phyloP scores from a whole-genome alignment of 2,888 invertebrate genomes.

The Nysson spinosus region DNA sequence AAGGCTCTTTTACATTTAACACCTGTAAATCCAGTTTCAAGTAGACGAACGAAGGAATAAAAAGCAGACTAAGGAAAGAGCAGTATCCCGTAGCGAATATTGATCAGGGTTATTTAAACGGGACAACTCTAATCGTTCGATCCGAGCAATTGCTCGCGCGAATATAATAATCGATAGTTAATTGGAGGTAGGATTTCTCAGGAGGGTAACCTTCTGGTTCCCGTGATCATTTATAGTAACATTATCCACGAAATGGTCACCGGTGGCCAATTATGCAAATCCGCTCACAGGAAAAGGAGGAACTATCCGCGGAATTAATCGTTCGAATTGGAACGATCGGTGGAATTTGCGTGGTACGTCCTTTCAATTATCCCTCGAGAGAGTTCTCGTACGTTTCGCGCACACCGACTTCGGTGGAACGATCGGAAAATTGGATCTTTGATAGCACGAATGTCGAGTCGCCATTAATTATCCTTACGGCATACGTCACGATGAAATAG shows the following conservation, averaged over 20 bases:
- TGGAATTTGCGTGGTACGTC: not conserved
- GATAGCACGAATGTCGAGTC: conserved; percentile 4
- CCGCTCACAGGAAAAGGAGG: conserved; percentile 28
- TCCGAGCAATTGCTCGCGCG: conserved; percentile 32
- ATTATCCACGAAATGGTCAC: conserved; percentile 35
- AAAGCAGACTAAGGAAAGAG: not conserved
- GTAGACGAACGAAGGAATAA: too few species aligned
- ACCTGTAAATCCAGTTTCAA: too few species aligned
- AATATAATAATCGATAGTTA: conserved; percentile 62
- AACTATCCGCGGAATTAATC: conserved; percentile 32
- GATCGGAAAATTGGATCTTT: conserved; percentile 23
- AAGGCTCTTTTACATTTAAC: too few species aligned
- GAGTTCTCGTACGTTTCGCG: not conserved
- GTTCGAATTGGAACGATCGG: conserved; percentile 34
- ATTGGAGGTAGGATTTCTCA: conserved; percentile 60
- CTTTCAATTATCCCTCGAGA: conserved; percentile 35
- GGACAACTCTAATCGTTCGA: conserved; percentile 45
- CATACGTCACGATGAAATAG: not conserved
- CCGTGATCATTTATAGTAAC: not conserved
- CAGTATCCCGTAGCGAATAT: conserved; percentile 36
- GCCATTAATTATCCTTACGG: conserved; percentile 15
- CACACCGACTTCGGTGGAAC: not conserved
- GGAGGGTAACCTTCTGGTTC: conserved; percentile 26
- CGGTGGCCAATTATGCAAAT: conserved; percentile 51
- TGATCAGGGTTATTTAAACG: conserved; percentile 41